Evolutionary conservation across 2,113 vertebrate species (phyloP), one percentile per base, ranked within the genome.

Genomic region (Chionomys nivalis): DNA sequence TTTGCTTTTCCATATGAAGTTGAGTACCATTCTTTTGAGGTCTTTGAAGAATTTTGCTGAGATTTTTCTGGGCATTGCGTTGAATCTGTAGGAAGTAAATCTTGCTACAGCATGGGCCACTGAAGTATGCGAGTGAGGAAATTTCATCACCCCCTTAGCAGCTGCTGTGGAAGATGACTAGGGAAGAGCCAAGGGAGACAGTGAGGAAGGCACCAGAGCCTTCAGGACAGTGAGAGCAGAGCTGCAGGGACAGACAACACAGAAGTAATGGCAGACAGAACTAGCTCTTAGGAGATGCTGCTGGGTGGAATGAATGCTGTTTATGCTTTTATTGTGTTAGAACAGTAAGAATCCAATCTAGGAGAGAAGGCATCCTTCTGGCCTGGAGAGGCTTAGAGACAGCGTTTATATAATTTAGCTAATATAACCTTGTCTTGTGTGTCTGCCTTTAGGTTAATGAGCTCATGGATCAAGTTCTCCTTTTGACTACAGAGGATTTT

Each of bases 401-500:
- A 76, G 90, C 39, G 52, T 61, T 94, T 77, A 33, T 8, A 85
- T 85, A 88, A 82, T 82, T 91, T 44, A 86, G 79, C 31, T 47
- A 68, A 94, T 17, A 11, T 76, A 42, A 95, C 87, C n/a, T 47
- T 87, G 28, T 87, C 95, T 91, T 0, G 81, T 91, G 72, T 55
- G 44, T 85, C 72, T 93, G 92, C 94, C 83, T 98, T 88, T 97
- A 99, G 99, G 98, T 99, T 79, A 99, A 98, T 70, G 99, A 99
- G 97, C 98, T 99, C 81, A 99, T 98, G 98, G 99, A 98, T 94
- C 99, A 98, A 98, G 97, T 99, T 78, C 98, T 99, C 97, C 98
- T 98, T 95, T 98, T 99, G 97, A 99, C 99, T 89, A 97, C 98
- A 23, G 99, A 99, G 89, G 98, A 99, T 93, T 98, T 99, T 94